Base-by-base conservation (phyloP, 2,888 invertebrate genomes). In the Ptychoptera albimana region DNA sequence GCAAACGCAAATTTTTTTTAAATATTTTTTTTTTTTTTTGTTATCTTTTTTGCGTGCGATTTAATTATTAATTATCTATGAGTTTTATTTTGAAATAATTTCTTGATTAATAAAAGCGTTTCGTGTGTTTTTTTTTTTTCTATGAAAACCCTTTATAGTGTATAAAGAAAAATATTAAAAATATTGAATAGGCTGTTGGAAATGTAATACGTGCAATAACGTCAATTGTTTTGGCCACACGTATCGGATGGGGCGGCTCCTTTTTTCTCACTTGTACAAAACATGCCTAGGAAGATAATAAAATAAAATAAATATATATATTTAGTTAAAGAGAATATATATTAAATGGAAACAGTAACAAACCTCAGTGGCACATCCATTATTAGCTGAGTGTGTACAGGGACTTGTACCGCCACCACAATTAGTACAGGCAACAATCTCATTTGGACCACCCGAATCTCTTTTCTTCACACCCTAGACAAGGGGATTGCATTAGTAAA, bases 101-200 rank as follows among this genome's bases (percentile, higher is more conserved):
- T 23, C n/a, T n/a, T n/a, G n/a, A 23, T 23, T 5, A 23, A 23
- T 23, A 23, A 23, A 23, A 35, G 35, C 42, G 35, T 36, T 16
- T n/a, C n/a, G n/a, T n/a, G n/a, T 15, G 10, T 14, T 14, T 14
- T 7, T 14, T 37, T 15, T 10, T 35, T 50, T 57, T 55, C 60
- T 65, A 66, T 57, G 66, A 64, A 58, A 82, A 83, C 69, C 83
- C 85, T 69, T 86, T 87, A 72, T 89, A 89, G 73, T 87, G 87
- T 61, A 88, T 85, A 73, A 92, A 92, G 76, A 92, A 92, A 73
- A 89, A 91, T 66, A 88, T 83, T 60, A 92, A 79, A 72, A 92
- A 92, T 64, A 89, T 80, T 63, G 87, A 82, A 69, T 87, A 92
- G 60, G 91, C 88, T 57, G 85, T 80, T 56, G 91, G 91, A 73